Evolutionary conservation across 2,888 invertebrate species (phyloP), one percentile per base, ranked within the genome.

Genomic region (Papilio gigon): DNA sequence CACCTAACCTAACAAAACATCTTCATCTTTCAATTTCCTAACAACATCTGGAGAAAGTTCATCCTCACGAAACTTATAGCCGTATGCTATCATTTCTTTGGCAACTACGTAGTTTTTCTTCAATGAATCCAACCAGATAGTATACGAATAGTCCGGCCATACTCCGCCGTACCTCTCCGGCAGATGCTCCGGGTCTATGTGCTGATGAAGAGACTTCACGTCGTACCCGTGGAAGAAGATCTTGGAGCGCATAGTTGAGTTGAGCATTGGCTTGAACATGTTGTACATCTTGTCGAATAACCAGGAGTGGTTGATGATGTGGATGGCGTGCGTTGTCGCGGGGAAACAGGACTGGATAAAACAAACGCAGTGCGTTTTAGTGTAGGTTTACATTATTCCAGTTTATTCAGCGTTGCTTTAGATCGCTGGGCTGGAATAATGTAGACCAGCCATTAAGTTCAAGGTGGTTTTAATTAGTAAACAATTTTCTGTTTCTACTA

Each of bases 291-390:
- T 94, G 83, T 96, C 96, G 81, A 97, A 96, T 8, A 96, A 85
- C 96, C 96, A 96, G 0, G 96, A 95, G 80, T 97, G 95, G 82
- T 96, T 95, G 40, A 97, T 93, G 63, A 97, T 93, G 85, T 97
- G 97, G 67, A 97, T 93, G 0, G 96, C 95, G 73, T 95, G 89
- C 0, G 95, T 95, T 63, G 93, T 94, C 78, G 96, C 93, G 0
- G 96, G 96, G 82, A 95, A 95, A 65, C 95, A 93, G 0, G 95
- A 94, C 95, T 95, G 85, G 9, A 85, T n/a, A n/a, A 85, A 65
- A 74, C 65, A 60, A 59, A 42, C 42, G n/a, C n/a, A n/a, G n/a
- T n/a, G n/a, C n/a, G n/a, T n/a, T n/a, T n/a, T n/a, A n/a, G n/a
- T n/a, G n/a, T n/a, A n/a, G n/a, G n/a, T n/a, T n/a, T n/a, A n/a